These are phyloP conservation scores for Chionomys nivalis DNA, from an alignment of 2,113 vertebrate genomes.

Conservation along the genomic window DNA sequence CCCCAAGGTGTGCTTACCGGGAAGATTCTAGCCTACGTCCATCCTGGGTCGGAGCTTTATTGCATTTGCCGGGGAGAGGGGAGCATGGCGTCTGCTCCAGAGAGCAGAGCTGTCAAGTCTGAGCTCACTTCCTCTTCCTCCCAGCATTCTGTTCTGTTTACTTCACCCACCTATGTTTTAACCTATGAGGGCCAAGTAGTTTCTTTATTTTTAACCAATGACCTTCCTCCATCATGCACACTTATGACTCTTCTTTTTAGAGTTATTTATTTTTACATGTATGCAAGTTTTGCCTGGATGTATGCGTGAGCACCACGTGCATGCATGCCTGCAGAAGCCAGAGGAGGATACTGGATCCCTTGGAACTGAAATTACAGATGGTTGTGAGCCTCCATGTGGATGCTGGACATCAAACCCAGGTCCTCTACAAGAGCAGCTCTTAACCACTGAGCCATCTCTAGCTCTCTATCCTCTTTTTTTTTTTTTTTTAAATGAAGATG, in stretches of 20 bases:
- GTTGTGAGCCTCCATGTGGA: background rate
- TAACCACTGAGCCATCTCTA: background rate
- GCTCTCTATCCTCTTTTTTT: background rate
- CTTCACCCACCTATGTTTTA: too few relatives aligned
- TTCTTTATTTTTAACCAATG: too few relatives aligned
- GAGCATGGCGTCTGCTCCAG: too few relatives aligned
- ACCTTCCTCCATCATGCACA: too few relatives aligned
- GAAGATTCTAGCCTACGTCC: too few relatives aligned
- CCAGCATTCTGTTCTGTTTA: too few relatives aligned
- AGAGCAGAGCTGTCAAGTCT: too few relatives aligned
- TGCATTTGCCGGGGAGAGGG: too few relatives aligned
- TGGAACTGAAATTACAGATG: background rate
- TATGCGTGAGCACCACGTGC: background rate
- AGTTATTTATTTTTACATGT: background rate
- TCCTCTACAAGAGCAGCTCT: background rate
- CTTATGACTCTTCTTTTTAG: background rate
- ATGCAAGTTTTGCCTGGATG: background rate
- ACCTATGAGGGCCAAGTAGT: too few relatives aligned
- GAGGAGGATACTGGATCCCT: background rate
- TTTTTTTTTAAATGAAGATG: background rate
- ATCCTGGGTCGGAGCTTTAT: too few relatives aligned
- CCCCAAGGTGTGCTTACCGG: too few relatives aligned
- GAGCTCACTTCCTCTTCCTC: too few relatives aligned
- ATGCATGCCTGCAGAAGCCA: background rate
- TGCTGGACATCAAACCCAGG: background rate